Evolutionary conservation across 2,113 vertebrate species (phyloP).

Genomic region (Stercorarius parasiticus): DNA sequence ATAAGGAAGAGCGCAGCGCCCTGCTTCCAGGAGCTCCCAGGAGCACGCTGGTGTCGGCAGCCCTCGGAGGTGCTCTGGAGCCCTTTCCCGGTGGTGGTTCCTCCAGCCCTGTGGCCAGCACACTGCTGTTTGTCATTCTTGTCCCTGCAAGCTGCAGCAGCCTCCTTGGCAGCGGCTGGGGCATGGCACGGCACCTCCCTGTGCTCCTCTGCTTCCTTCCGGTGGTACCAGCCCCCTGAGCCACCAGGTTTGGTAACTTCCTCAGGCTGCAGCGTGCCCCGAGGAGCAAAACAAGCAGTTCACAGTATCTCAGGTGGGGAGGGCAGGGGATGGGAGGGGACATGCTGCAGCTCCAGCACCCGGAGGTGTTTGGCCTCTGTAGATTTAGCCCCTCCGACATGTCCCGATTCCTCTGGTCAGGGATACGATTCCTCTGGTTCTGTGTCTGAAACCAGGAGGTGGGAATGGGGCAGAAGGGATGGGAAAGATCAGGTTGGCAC

Average conservation of each 20-base stretch:
- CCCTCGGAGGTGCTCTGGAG: background rate
- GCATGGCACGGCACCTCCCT: background rate
- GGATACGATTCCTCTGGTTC: background rate
- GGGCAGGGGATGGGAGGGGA: background rate
- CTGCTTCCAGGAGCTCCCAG: background rate
- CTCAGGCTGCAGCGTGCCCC: background rate
- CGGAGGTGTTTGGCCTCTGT: background rate
- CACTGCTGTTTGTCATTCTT: background rate
- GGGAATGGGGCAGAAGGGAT: background rate
- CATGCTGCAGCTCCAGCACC: accelerated
- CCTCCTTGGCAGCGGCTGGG: background rate
- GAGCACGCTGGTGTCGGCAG: accelerated
- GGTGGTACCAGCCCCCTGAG: background rate
- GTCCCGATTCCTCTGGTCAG: background rate
- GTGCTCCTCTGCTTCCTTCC: constrained; percentile 44
- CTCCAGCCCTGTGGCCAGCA: background rate
- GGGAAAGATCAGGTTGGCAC: background rate
- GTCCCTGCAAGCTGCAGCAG: background rate
- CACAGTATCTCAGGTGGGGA: background rate
- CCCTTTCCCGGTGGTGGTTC: background rate
- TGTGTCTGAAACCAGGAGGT: background rate
- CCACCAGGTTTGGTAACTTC: constrained; percentile 36
- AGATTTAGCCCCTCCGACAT: background rate
- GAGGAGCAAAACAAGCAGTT: background rate
- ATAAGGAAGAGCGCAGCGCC: accelerated